phyloP scores from a whole-genome alignment of 2,797 vertebrate species.

The Danio jaintianensis region DNA sequence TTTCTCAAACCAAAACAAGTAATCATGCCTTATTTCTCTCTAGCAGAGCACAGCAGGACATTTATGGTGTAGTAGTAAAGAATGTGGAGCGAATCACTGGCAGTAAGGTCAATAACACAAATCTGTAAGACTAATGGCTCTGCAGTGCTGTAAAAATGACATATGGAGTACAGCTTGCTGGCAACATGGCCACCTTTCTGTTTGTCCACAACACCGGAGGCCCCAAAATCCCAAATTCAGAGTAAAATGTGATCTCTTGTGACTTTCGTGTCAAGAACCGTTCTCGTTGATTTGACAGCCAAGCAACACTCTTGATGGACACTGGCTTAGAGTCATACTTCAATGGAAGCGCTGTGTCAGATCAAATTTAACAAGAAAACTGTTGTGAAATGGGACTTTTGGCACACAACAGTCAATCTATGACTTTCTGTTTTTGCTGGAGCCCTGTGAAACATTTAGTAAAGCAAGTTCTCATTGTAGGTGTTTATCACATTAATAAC shows the following conservation, averaged over 20 bases:
- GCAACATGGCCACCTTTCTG: background rate
- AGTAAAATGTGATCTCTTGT: constrained; percentile 2
- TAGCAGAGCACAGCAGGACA: background rate
- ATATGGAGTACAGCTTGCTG: constrained; percentile 5
- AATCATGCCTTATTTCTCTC: background rate
- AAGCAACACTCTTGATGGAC: constrained; percentile 6
- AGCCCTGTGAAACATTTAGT: background rate
- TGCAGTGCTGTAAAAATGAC: constrained; percentile 28
- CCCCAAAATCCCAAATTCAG: background rate
- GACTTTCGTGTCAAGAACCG: background rate
- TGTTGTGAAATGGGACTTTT: background rate
- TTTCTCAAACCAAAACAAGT: background rate
- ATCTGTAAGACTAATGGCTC: constrained; percentile 1
- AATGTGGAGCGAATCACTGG: constrained; percentile 10
- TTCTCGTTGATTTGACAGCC: background rate
- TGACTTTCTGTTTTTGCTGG: background rate
- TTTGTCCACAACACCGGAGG: background rate
- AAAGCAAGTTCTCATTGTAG: background rate
- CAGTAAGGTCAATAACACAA: background rate
- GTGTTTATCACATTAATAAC: background rate
- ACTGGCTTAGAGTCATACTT: background rate
- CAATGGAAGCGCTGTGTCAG: background rate
- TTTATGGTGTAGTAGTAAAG: background rate
- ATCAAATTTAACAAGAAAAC: constrained; percentile 13
- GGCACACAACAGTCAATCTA: background rate